Percentiles rank a stretch among this genome's conserved stretches.
These are phyloP conservation scores for Megastigmus dorsalis DNA, from an alignment of 2,888 invertebrate species.

Conservation along the genomic window DNA sequence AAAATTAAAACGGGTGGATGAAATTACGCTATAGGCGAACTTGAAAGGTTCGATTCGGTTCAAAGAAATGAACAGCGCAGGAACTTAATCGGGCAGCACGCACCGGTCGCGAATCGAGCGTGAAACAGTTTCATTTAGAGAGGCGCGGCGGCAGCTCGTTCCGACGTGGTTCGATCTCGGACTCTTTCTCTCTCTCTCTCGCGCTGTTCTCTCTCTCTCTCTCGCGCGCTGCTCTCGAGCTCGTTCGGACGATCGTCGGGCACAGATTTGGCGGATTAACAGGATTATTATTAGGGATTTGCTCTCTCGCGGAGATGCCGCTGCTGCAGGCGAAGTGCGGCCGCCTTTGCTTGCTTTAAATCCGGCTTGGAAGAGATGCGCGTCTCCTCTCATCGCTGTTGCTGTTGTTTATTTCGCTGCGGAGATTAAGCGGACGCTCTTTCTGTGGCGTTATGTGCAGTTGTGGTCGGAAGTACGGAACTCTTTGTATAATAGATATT, in stretches of 20 bases:
- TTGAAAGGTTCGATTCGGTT: too few species aligned
- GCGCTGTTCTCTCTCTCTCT: too few species aligned
- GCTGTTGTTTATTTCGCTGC: constrained; percentile 1
- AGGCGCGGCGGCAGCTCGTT: too few species aligned
- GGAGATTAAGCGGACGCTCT: not conserved
- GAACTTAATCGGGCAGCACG: not conserved
- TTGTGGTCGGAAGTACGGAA: too few species aligned
- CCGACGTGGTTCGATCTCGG: too few species aligned
- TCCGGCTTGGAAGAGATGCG: constrained; percentile 1
- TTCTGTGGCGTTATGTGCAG: too few species aligned
- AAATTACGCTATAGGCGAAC: too few species aligned
- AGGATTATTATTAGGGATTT: constrained; percentile 46
- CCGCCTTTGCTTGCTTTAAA: constrained; percentile 26
- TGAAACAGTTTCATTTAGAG: too few species aligned
- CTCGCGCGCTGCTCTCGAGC: not conserved
- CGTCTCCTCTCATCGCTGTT: not conserved
- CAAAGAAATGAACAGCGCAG: too few species aligned
- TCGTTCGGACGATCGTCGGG: not conserved
- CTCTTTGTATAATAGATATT: too few species aligned
- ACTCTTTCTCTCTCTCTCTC: too few species aligned
- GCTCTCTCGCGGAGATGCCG: constrained; percentile 48
- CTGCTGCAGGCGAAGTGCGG: constrained; percentile 25
- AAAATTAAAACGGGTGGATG: too few species aligned
- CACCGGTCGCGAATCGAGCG: not conserved
- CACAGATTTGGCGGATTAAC: constrained; percentile 32